Conservation (phyloP, 2,113 vertebrate genomes). For the Strix uralensis region DNA sequence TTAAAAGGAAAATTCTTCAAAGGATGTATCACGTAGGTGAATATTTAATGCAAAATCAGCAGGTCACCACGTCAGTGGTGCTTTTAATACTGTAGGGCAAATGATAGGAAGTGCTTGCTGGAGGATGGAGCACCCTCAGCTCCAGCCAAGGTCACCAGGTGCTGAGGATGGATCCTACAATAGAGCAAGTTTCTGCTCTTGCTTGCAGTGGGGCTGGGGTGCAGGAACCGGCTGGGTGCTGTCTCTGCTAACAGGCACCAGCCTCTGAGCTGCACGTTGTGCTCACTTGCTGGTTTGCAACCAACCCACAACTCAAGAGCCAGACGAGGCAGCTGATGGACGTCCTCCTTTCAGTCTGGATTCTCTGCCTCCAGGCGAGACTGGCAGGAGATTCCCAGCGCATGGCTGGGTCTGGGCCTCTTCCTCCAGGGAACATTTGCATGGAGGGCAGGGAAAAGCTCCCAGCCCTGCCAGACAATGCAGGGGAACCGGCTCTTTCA, state of each 20-base stretch:
- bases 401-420: not conserved
- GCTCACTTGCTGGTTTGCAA: fast-evolving
- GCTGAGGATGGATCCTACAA: not conserved
- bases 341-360: not conserved
- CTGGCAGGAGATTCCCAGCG: not conserved
- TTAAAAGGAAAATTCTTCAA: constrained; percentile 59
- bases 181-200: not conserved
- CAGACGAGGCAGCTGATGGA: fast-evolving
- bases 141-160: not conserved
- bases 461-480: not conserved
- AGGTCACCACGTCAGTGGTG: not conserved
- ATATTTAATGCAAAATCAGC: constrained; percentile 40
- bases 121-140: not conserved
- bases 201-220: not conserved
- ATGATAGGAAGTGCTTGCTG: not conserved
- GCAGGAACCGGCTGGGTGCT: not conserved
- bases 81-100: not conserved
- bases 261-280: not conserved
- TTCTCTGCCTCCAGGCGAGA: not conserved
- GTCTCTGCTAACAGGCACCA: not conserved
- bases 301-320: not conserved
- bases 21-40: constrained; percentile 31
- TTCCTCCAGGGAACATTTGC: not conserved
- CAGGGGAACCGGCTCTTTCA: not conserved
- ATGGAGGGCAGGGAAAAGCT: not conserved